These are phyloP conservation scores for Megalurothrips usitatus DNA, from an alignment of 2,888 invertebrate species.

Conservation along the genomic window DNA sequence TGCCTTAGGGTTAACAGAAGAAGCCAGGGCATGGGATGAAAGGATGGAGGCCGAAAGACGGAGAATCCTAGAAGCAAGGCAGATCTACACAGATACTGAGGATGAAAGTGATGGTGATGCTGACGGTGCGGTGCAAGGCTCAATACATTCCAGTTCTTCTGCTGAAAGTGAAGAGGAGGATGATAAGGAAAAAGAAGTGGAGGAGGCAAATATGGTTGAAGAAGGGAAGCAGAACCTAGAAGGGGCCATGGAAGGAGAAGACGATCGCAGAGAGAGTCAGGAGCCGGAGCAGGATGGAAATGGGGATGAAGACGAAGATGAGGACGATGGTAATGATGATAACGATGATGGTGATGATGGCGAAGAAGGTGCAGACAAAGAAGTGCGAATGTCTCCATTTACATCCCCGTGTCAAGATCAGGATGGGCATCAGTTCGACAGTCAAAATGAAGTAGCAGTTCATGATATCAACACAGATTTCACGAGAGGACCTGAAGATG, in stretches of 20 bases:
- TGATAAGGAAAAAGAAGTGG: constrained; percentile 43
- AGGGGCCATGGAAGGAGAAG: not conserved
- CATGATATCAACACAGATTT: not conserved
- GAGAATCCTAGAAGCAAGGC: constrained; percentile 23
- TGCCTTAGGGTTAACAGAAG: constrained; percentile 33
- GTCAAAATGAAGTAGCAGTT: constrained; percentile 21
- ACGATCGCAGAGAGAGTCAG: not conserved
- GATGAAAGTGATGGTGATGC: constrained; percentile 31
- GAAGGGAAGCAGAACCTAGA: constrained; percentile 35
- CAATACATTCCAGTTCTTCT: constrained; percentile 33
- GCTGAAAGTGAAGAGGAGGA: constrained; percentile 41
- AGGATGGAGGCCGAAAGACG: constrained; percentile 24
- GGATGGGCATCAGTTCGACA: constrained; percentile 30
- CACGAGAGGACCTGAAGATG: not conserved
- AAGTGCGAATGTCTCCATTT: too few relatives aligned
- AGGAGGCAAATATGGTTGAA: constrained; percentile 34
- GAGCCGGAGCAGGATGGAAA: constrained; percentile 34
- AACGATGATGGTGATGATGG: too few relatives aligned
- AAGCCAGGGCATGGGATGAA: constrained; percentile 35
- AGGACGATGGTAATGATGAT: too few relatives aligned
- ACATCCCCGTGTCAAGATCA: too few relatives aligned
- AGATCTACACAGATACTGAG: constrained; percentile 30
- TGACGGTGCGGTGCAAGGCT: constrained; percentile 29
- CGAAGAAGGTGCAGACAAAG: constrained; percentile 37
- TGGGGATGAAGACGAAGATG: constrained; percentile 36